A percentile compares a stretch with the other conserved stretches of the same genome.
Conservation (phyloP, 2,113 vertebrate species). For the Ciconia boyciana region DNA sequence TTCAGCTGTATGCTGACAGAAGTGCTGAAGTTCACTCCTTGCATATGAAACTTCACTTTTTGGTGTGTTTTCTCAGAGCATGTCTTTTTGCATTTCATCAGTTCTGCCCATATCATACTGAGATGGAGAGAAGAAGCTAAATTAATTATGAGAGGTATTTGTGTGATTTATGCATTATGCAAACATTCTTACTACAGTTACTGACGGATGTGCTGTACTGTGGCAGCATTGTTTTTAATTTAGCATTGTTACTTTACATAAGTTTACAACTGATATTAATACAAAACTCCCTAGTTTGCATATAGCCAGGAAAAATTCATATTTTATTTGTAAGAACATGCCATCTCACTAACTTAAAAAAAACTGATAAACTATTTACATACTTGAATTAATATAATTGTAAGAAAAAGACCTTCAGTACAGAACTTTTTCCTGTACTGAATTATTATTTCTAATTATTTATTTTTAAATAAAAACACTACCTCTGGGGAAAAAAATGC, state of each 20-base stretch:
- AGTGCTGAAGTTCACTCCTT: neutral
- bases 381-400: neutral
- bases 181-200: neutral
- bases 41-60: neutral
- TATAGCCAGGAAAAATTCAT: neutral
- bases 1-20: neutral
- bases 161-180: slow-evolving; percentile 3
- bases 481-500: neutral
- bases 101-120: neutral
- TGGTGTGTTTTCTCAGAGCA: neutral
- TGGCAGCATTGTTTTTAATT: neutral
- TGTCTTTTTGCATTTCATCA: neutral
- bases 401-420: neutral
- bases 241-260: neutral
- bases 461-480: neutral
- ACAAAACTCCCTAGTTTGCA: neutral
- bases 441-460: neutral
- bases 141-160: slow-evolving; percentile 30
- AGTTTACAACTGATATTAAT: neutral
- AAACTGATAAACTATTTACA: fast-evolving
- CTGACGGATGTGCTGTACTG: neutral
- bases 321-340: neutral
- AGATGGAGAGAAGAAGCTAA: neutral
- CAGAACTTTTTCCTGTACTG: neutral
- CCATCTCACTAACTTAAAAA: neutral